A percentile compares a stretch with the other conserved stretches of the same genome.
Conservation (phyloP, 1,140 invertebrate species). For the Drosophila repletoides region DNA sequence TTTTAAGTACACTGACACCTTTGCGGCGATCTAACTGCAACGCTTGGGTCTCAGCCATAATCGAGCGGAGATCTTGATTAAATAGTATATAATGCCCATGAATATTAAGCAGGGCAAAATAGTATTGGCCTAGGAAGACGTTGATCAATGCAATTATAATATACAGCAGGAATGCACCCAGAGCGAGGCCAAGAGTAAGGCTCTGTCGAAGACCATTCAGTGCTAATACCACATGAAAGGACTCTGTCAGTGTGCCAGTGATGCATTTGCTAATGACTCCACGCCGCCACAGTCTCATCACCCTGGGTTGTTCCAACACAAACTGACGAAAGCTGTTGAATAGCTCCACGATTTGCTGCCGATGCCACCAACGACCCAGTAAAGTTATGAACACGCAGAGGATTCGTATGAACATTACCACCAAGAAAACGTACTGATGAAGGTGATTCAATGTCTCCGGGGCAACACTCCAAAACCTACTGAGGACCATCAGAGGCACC, state of each 20-base stretch:
- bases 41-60: not conserved
- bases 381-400: constrained; percentile 35
- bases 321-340: constrained; percentile 10
- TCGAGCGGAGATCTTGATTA: constrained; percentile 13
- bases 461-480: not conserved
- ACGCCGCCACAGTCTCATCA: constrained; percentile 10
- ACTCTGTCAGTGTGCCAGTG: constrained; percentile 5
- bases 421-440: constrained; percentile 42
- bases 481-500: not conserved
- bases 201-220: not conserved
- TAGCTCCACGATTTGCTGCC: constrained; percentile 11
- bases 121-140: constrained; percentile 38
- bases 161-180: not conserved
- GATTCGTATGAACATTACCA: constrained; percentile 17
- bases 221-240: constrained; percentile 5
- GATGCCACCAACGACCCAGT: constrained; percentile 41
- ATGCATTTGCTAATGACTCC: constrained; percentile 29
- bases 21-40: constrained; percentile 2
- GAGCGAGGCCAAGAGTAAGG: not conserved
- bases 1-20: constrained; percentile 1
- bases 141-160: constrained; percentile 31
- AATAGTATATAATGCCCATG: constrained; percentile 46
- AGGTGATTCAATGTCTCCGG: not conserved
- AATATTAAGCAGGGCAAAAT: constrained; percentile 19
- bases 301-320: constrained; percentile 15